Conservation (phyloP, 2,113 vertebrate genomes). For the Bufo bufo region DNA sequence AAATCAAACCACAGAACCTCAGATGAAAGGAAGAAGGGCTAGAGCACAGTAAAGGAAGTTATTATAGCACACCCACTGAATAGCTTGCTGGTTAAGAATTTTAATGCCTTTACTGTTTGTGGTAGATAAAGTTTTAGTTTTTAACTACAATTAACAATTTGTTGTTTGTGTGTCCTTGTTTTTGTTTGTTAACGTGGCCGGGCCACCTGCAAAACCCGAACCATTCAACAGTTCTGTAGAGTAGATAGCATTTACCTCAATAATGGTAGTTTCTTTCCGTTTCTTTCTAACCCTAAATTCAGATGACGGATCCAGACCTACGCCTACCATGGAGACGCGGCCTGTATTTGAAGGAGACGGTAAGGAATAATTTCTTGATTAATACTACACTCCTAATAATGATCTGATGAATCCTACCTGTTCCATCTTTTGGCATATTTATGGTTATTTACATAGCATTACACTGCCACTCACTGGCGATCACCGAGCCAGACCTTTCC, state of each 20-base stretch:
- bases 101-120: neutral
- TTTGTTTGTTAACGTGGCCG: constrained; percentile 76
- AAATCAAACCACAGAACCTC: neutral
- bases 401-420: neutral
- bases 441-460: too few relatives aligned
- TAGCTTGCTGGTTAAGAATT: neutral
- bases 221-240: constrained; percentile 99
- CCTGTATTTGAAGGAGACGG: constrained; percentile 89
- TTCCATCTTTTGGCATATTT: too few relatives aligned
- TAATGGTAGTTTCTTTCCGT: constrained; percentile 99
- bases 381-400: neutral
- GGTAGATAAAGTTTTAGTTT: neutral
- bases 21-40: neutral
- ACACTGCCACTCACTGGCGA: too few relatives aligned
- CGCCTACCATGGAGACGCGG: constrained; percentile 93
- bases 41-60: neutral
- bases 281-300: constrained; percentile 99
- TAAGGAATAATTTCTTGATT: constrained; percentile 64
- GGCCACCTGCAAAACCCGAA: constrained; percentile 97
- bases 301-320: constrained; percentile 97
- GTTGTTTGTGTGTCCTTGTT: constrained; percentile 24
- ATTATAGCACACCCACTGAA: neutral
- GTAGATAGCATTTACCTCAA: constrained; percentile 99
- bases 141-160: neutral
- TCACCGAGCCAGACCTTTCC: too few relatives aligned